Percentiles rank a stretch among this genome's conserved stretches.
These are phyloP conservation scores for Balearica regulorum DNA, from an alignment of 2,797 vertebrate species.

Conservation along the genomic window DNA sequence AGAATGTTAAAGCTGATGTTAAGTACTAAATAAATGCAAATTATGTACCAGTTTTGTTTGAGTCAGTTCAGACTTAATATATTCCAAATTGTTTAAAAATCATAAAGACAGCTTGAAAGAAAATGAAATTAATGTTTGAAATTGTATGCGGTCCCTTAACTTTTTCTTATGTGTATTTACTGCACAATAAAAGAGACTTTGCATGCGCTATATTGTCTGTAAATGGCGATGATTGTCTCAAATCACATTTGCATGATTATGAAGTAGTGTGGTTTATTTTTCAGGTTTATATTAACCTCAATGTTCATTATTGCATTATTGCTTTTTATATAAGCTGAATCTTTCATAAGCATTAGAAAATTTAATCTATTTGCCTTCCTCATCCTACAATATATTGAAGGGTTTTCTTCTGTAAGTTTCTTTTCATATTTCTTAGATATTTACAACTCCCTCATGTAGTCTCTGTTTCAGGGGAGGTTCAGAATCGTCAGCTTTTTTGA, in stretches of 20 bases:
- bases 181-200: conserved; percentile 70
- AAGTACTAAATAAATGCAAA: conserved; percentile 20
- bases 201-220: conserved; percentile 67
- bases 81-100: conserved; percentile 56
- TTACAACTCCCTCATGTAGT: neutral
- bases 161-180: conserved; percentile 67
- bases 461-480: neutral
- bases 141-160: conserved; percentile 52
- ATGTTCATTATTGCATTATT: neutral
- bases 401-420: neutral
- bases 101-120: conserved; percentile 3
- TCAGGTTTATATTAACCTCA: conserved; percentile 25
- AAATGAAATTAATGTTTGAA: conserved; percentile 51
- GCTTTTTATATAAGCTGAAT: neutral
- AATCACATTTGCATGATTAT: conserved; percentile 52
- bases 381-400: neutral
- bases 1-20: conserved; percentile 42
- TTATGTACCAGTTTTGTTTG: conserved; percentile 46
- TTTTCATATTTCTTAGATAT: neutral
- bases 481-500: neutral
- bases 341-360: conserved; percentile 9
- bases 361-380: neutral
- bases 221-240: conserved; percentile 65
- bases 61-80: conserved; percentile 36
- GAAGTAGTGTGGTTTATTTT: conserved; percentile 35